Conservation (phyloP, 2,113 vertebrate species). For the Athene cunicularia region DNA sequence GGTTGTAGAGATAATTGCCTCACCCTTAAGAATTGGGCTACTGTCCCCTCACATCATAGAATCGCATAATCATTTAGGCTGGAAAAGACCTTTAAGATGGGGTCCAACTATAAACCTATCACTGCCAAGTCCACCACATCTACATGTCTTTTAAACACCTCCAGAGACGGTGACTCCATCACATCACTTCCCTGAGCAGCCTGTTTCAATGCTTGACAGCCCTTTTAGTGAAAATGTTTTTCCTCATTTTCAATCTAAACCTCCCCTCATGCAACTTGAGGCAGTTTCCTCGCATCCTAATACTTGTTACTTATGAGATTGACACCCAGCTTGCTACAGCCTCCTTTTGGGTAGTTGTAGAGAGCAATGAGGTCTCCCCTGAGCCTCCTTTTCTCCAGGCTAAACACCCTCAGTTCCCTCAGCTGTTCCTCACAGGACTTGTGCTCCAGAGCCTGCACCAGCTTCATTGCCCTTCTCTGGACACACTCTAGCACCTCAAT, state of each 20-base stretch:
- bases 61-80: background rate
- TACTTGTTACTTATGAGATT: background rate
- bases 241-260: background rate
- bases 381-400: background rate
- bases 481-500: rapidly evolving
- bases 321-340: background rate
- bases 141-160: background rate
- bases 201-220: background rate
- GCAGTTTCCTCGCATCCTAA: background rate
- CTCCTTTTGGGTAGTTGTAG: background rate
- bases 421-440: background rate
- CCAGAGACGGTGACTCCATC: background rate
- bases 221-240: background rate
- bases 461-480: background rate
- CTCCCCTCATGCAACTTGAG: background rate
- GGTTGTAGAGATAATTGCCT: background rate
- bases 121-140: background rate
- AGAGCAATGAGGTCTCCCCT: background rate
- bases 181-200: background rate
- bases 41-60: background rate
- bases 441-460: background rate
- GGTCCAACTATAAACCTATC: background rate
- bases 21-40: background rate
- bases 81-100: background rate
- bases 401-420: background rate